A percentile compares a stretch with the other conserved stretches of the same genome.
These are phyloP conservation scores for Linepithema humile DNA, from an alignment of 1,140 invertebrate species.

Conservation along the genomic window DNA sequence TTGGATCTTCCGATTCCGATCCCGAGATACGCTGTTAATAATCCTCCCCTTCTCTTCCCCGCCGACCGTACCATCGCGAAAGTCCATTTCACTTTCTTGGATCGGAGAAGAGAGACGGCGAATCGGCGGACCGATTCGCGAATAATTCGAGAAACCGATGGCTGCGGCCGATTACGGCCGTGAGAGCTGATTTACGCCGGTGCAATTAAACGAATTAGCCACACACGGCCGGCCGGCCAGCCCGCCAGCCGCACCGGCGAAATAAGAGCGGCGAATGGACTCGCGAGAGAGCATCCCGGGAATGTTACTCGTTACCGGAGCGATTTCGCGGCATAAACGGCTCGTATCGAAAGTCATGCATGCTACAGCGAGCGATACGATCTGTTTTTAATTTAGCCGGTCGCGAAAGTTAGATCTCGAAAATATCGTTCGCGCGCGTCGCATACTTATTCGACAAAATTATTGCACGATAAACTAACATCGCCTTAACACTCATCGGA, in stretches of 20 bases:
- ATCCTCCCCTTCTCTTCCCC: neutral
- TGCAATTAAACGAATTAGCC: slow-evolving; percentile 55
- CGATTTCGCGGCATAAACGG: slow-evolving; percentile 49
- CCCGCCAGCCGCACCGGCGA: no score
- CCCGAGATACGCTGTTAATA: slow-evolving; percentile 41
- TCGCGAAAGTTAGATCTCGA: slow-evolving; percentile 10
- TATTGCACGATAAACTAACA: neutral
- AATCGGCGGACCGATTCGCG: slow-evolving; percentile 23
- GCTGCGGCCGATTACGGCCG: slow-evolving; percentile 29
- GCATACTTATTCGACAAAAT: neutral
- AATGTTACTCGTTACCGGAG: slow-evolving; percentile 44
- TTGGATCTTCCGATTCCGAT: slow-evolving; percentile 45
- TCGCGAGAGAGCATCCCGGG: slow-evolving; percentile 22
- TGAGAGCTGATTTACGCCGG: slow-evolving; percentile 47
- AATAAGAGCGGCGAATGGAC: slow-evolving; percentile 32
- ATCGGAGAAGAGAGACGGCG: neutral
- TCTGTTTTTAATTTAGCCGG: slow-evolving; percentile 37
- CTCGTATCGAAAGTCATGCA: slow-evolving; percentile 41
- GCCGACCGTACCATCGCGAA: slow-evolving; percentile 7
- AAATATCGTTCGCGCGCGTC: neutral
- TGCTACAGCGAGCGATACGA: slow-evolving; percentile 13
- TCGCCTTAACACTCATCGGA: no score
- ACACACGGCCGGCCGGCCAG: slow-evolving; percentile 40
- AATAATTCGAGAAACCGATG: slow-evolving; percentile 51
- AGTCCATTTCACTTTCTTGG: slow-evolving; percentile 56